phyloP scores from a whole-genome alignment of 2,113 vertebrate species.

The Brevimyrus niger region DNA sequence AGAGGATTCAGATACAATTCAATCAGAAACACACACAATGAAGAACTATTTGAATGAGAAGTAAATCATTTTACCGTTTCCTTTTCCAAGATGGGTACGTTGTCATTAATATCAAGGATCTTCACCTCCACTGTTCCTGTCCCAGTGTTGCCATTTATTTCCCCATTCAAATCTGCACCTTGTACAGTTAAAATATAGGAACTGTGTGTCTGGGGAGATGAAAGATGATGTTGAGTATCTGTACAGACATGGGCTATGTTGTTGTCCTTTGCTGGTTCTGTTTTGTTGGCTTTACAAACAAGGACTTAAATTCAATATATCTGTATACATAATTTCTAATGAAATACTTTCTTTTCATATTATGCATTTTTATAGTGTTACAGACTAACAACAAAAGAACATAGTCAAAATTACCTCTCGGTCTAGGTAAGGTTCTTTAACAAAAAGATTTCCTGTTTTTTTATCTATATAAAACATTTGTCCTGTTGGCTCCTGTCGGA shows the following conservation, averaged over 20 bases:
- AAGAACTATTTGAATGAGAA: slow-evolving; percentile 56
- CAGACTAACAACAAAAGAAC: not conserved
- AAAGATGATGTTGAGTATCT: not conserved
- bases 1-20: slow-evolving; percentile 31
- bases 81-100: slow-evolving; percentile 70
- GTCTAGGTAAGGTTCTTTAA: slow-evolving; percentile 50
- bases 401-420: slow-evolving; percentile 50
- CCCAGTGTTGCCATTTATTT: slow-evolving; percentile 50
- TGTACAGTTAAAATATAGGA: slow-evolving; percentile 66
- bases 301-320: not conserved
- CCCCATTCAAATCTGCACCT: slow-evolving; percentile 73
- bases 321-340: not conserved
- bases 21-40: slow-evolving; percentile 42
- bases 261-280: not conserved
- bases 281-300: not conserved
- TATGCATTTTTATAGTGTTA: not conserved
- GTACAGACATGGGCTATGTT: not conserved
- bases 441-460: slow-evolving; percentile 48
- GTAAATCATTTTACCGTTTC: slow-evolving; percentile 53
- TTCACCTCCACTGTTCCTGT: slow-evolving; percentile 65
- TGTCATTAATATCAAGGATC: slow-evolving; percentile 81
- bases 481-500: slow-evolving; percentile 47
- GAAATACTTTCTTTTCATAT: not conserved
- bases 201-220: slow-evolving; percentile 54
- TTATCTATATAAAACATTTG: slow-evolving; percentile 48